These are phyloP conservation scores for Arge pagana DNA, from an alignment of 2,888 invertebrate species.

Conservation along the genomic window DNA sequence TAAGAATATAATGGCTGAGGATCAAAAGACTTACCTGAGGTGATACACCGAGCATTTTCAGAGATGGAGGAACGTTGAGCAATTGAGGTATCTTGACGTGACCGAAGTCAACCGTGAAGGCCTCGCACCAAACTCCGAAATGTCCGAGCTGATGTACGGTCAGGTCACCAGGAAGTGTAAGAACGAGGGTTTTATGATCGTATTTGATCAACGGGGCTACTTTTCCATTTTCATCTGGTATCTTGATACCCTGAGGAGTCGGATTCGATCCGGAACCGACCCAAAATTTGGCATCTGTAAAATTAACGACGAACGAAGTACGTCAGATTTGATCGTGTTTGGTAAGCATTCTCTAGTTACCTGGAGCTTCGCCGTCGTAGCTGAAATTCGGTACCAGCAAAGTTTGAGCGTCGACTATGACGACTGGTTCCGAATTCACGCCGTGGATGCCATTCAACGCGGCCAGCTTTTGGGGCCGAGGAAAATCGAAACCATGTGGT, in stretches of 20 bases:
- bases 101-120: conserved; percentile 91
- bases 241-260: conserved; percentile 79
- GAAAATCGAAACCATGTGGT: conserved; percentile 77
- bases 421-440: conserved; percentile 83
- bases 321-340: not conserved
- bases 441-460: conserved; percentile 80
- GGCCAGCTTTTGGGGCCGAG: conserved; percentile 80
- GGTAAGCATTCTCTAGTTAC: conserved; percentile 66
- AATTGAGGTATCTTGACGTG: conserved; percentile 77
- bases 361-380: conserved; percentile 92
- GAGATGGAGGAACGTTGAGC: conserved; percentile 85
- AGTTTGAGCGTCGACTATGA: conserved; percentile 92
- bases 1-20: conserved; percentile 36
- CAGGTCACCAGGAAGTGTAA: conserved; percentile 85
- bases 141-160: conserved; percentile 92
- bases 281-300: conserved; percentile 95
- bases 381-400: conserved; percentile 87
- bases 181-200: conserved; percentile 84
- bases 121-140: conserved; percentile 92
- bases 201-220: conserved; percentile 78
- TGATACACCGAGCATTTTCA: conserved; percentile 91
- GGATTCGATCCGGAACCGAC: conserved; percentile 83
- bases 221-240: conserved; percentile 91
- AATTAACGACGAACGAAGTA: conserved; percentile 25
- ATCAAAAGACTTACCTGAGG: conserved; percentile 79